phyloP scores from a whole-genome alignment of 1,140 invertebrate genomes.

The Drosophila triauraria region DNA sequence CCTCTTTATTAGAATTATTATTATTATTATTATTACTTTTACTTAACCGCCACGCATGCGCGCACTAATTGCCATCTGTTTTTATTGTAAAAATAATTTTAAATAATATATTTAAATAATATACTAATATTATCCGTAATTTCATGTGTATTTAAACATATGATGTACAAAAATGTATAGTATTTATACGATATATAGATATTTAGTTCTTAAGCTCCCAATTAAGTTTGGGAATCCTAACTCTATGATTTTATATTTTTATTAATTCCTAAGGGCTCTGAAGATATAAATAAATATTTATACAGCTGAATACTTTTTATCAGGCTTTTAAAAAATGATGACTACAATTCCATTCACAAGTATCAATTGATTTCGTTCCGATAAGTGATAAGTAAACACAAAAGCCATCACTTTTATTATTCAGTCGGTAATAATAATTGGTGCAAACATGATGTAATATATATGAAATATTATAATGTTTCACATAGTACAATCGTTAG shows the following conservation, averaged over 20 bases:
- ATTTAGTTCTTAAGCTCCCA: too few relatives aligned
- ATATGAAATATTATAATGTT: background rate
- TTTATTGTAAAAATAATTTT: background rate
- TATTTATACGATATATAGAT: too few relatives aligned
- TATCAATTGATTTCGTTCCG: background rate
- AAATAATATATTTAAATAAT: background rate
- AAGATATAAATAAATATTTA: background rate
- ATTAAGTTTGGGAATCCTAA: background rate
- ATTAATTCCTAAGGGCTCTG: background rate
- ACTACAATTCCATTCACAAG: background rate
- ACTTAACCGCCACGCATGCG: constrained; percentile 35
- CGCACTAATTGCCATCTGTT: constrained; percentile 37
- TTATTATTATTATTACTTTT: background rate
- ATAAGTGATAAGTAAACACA: background rate
- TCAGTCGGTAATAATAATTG: background rate
- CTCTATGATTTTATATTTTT: background rate
- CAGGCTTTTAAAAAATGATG: background rate
- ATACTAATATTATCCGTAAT: background rate
- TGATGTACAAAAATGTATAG: background rate
- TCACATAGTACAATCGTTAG: background rate
- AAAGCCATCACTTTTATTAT: background rate
- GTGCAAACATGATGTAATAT: background rate
- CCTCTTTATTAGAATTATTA: background rate
- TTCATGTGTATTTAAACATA: too few relatives aligned
- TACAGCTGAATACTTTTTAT: background rate